Conservation (phyloP, 1,140 invertebrate genomes). For the Oreohelix idahoensis region DNA sequence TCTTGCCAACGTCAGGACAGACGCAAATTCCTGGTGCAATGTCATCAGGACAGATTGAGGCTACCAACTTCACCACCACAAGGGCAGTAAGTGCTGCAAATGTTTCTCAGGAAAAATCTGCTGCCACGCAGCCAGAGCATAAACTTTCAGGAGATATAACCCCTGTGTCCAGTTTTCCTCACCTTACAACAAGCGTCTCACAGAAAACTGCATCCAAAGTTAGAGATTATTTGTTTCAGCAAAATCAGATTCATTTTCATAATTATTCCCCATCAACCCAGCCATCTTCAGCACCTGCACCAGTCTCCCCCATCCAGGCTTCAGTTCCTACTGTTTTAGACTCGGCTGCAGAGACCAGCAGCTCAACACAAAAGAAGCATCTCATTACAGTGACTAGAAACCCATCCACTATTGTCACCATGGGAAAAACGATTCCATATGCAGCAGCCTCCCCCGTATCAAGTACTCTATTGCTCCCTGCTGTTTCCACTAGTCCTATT, state of each 20-base stretch:
- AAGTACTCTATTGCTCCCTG: not conserved
- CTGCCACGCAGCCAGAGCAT: not conserved
- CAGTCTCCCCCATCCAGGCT: not conserved
- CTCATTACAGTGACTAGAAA: not conserved
- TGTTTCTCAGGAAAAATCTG: not conserved
- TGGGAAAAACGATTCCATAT: not conserved
- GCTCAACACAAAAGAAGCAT: not conserved
- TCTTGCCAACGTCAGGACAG: constrained; percentile 3
- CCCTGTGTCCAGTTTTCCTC: not conserved
- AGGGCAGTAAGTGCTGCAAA: not conserved
- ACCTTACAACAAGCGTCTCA: not conserved
- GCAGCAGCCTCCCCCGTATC: not conserved
- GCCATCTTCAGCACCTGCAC: not conserved
- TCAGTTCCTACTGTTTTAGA: not conserved
- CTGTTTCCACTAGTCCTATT: not conserved
- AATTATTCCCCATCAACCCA: not conserved
- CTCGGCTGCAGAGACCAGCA: not conserved
- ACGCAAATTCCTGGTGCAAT: not conserved
- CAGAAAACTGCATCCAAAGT: not conserved
- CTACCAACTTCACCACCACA: not conserved
- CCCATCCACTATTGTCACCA: not conserved
- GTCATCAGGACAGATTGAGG: not conserved
- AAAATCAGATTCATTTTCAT: not conserved
- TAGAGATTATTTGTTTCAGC: constrained; percentile 10
- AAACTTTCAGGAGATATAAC: not conserved